A percentile compares a stretch with the other conserved stretches of the same genome.
phyloP scores from a whole-genome alignment of 1,140 invertebrate genomes.

The Papilio xuthus region DNA sequence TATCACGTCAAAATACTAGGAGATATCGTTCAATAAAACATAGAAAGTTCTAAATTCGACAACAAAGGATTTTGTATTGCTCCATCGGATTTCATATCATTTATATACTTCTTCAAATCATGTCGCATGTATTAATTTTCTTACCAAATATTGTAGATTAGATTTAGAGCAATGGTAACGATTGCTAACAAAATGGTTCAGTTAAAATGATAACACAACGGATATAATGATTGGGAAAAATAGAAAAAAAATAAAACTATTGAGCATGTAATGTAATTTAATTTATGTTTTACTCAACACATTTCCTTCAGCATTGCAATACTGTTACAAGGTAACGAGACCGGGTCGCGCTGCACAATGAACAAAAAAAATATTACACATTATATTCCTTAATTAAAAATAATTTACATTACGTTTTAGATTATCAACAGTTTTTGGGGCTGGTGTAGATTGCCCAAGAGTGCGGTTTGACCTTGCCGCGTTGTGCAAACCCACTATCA shows the following conservation, averaged over 20 bases:
- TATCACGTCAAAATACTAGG: conserved; percentile 16
- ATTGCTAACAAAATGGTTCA: not conserved
- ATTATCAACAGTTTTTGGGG: conserved; percentile 60
- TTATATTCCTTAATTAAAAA: conserved; percentile 53
- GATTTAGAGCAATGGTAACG: not conserved
- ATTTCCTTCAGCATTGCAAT: conserved; percentile 35
- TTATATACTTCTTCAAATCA: not conserved
- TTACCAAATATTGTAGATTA: conserved; percentile 11
- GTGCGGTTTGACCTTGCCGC: conserved; percentile 58
- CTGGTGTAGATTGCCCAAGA: conserved; percentile 58
- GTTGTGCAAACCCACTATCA: conserved; percentile 58
- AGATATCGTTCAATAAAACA: not conserved
- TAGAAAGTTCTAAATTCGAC: not conserved
- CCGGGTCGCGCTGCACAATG: conserved; percentile 35
- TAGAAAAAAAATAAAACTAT: conserved; percentile 10
- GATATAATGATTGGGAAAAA: conserved; percentile 28
- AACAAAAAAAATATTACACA: conserved; percentile 35
- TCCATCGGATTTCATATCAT: conserved; percentile 3
- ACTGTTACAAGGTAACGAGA: conserved; percentile 33
- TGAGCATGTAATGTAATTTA: conserved; percentile 26
- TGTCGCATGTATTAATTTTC: not conserved
- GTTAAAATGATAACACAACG: conserved; percentile 9
- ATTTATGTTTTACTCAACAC: conserved; percentile 33
- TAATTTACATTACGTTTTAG: conserved; percentile 54
- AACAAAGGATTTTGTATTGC: conserved; percentile 21